Evolutionary conservation across 2,797 vertebrate genomes (phyloP).

Genomic region (Chloroceryle inda): DNA sequence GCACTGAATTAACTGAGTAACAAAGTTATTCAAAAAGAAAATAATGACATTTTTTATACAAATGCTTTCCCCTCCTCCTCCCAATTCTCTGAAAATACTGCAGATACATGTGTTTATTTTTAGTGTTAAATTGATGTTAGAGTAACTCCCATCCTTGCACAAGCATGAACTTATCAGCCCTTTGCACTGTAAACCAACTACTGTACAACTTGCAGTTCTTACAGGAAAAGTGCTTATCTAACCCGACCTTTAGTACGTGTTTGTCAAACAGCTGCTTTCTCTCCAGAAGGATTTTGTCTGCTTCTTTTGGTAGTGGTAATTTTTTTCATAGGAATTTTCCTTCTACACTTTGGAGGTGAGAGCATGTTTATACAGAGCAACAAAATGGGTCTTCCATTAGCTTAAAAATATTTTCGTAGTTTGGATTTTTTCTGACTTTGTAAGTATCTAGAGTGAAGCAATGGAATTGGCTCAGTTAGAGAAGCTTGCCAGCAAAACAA

Average conservation of each 20-base stretch:
- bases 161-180: background rate
- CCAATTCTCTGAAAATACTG: background rate
- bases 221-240: constrained; percentile 6
- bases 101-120: background rate
- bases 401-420: background rate
- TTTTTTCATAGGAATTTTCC: background rate
- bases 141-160: background rate
- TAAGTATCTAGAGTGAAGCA: background rate
- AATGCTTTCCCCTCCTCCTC: background rate
- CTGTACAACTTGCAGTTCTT: background rate
- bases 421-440: background rate
- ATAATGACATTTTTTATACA: background rate
- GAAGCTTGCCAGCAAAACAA: background rate
- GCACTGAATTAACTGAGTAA: background rate
- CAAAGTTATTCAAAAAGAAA: background rate
- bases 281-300: background rate
- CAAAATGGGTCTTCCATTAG: background rate
- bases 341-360: background rate
- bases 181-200: background rate
- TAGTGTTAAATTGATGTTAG: background rate
- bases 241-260: accelerated
- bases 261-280: background rate
- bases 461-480: background rate
- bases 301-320: background rate
- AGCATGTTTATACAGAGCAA: background rate